Percentiles rank a stretch among this genome's conserved stretches.
These are phyloP conservation scores for Silurus meridionalis DNA, from an alignment of 2,113 vertebrate genomes.

Conservation along the genomic window DNA sequence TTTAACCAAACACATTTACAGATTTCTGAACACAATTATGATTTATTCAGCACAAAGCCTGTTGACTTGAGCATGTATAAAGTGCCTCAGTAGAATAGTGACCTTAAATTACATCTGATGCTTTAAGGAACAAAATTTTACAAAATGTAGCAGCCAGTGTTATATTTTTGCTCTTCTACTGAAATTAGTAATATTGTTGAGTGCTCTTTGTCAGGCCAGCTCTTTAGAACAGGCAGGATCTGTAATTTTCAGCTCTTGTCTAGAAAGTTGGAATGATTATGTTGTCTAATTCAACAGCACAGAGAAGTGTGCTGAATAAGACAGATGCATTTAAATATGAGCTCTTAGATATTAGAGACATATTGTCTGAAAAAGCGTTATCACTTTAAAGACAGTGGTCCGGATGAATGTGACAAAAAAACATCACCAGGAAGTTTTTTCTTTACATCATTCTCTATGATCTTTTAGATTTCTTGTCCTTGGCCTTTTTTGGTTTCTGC, in stretches of 20 bases:
- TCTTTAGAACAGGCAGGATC: neutral
- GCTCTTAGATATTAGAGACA: neutral
- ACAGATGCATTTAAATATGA: neutral
- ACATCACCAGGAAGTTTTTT: neutral
- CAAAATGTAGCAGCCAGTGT: neutral
- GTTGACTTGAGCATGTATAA: slow-evolving; percentile 1
- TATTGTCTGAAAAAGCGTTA: neutral
- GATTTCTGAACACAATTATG: slow-evolving; percentile 3
- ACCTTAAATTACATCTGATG: neutral
- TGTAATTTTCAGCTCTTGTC: slow-evolving; percentile 17
- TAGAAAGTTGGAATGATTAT: slow-evolving; percentile 19
- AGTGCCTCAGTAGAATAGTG: neutral
- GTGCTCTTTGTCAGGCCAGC: slow-evolving; percentile 12
- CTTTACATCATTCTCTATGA: neutral
- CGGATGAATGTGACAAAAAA: neutral
- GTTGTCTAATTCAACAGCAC: slow-evolving; percentile 2
- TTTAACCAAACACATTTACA: slow-evolving; percentile 25
- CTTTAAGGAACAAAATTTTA: neutral
- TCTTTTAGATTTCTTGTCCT: neutral
- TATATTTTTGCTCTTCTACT: neutral
- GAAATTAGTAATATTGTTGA: neutral
- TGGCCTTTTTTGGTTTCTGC: neutral
- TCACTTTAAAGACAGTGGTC: neutral
- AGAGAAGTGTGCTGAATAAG: neutral
- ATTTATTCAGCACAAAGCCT: slow-evolving; percentile 17